phyloP scores from a whole-genome alignment of 2,888 invertebrate genomes.

The Eulithis testata region DNA sequence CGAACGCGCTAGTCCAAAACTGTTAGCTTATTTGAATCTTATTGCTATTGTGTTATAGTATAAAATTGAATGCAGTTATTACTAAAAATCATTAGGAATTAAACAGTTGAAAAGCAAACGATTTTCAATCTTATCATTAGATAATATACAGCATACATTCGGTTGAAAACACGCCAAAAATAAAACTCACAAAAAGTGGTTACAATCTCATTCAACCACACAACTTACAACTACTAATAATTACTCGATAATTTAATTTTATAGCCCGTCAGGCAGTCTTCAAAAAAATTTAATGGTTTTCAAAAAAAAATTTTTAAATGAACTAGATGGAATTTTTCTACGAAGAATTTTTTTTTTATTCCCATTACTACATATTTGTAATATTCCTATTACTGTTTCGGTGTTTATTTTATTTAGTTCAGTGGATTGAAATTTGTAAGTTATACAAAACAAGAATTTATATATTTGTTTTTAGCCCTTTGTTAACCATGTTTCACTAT shows the following conservation, averaged over 20 bases:
- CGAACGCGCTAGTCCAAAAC: conserved; percentile 10
- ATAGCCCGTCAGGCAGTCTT: conserved; percentile 3
- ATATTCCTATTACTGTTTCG: too few relatives aligned
- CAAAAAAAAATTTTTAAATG: too few relatives aligned
- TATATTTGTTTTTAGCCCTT: background rate
- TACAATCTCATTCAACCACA: conserved; percentile 37
- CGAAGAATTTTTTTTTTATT: too few relatives aligned
- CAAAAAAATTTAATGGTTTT: background rate
- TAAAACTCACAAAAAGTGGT: conserved; percentile 19
- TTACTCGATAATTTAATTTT: background rate
- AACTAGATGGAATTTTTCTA: too few relatives aligned
- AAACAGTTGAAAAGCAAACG: background rate
- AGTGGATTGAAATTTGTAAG: too few relatives aligned
- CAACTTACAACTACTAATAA: conserved; percentile 6
- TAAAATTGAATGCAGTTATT: conserved; percentile 4
- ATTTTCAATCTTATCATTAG: conserved; percentile 7
- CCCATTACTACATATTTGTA: too few relatives aligned
- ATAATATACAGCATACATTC: background rate
- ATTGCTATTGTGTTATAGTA: conserved; percentile 6
- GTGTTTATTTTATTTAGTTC: too few relatives aligned
- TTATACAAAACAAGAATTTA: too few relatives aligned
- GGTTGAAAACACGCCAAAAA: conserved; percentile 18
- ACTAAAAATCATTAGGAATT: background rate
- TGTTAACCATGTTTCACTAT: background rate
- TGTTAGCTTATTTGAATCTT: conserved; percentile 6